Conservation (phyloP, 2,113 vertebrate genomes). For the Oenanthe melanoleuca region DNA sequence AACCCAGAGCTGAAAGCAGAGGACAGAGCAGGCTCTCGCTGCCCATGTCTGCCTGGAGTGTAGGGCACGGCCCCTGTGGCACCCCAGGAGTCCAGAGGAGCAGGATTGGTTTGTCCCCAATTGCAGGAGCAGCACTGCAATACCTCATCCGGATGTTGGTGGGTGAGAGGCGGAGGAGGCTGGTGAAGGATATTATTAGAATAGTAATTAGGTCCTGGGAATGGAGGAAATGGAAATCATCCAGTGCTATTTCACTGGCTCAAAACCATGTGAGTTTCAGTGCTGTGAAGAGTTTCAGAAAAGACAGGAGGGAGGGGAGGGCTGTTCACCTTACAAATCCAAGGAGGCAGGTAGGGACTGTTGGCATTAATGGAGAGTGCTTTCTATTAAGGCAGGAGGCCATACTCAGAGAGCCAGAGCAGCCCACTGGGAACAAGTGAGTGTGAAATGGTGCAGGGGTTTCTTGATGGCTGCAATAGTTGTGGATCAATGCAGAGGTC, state of each 20-base stretch:
- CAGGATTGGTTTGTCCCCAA: background rate
- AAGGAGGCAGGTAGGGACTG: background rate
- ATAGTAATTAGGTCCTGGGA: constrained; percentile 23
- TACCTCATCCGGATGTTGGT: background rate
- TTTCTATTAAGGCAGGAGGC: background rate
- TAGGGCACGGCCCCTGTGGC: background rate
- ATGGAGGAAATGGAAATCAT: background rate
- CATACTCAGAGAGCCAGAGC: background rate
- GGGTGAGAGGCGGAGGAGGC: background rate
- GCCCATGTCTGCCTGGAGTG: background rate
- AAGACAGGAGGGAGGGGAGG: background rate
- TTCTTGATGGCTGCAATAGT: background rate
- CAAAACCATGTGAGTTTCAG: background rate
- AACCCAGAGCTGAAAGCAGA: background rate
- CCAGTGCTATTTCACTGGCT: background rate
- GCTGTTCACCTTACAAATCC: background rate
- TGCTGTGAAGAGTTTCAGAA: background rate
- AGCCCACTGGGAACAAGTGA: background rate
- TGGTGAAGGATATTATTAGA: constrained; percentile 25
- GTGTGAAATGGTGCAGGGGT: background rate
- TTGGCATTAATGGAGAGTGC: background rate
- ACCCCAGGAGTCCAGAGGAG: background rate
- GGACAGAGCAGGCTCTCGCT: background rate
- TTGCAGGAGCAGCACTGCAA: background rate
- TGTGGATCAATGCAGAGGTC: background rate